A percentile compares a stretch with the other conserved stretches of the same genome.
Conservation (phyloP, 2,113 vertebrate species). For the Amphilophus citrinellus region DNA sequence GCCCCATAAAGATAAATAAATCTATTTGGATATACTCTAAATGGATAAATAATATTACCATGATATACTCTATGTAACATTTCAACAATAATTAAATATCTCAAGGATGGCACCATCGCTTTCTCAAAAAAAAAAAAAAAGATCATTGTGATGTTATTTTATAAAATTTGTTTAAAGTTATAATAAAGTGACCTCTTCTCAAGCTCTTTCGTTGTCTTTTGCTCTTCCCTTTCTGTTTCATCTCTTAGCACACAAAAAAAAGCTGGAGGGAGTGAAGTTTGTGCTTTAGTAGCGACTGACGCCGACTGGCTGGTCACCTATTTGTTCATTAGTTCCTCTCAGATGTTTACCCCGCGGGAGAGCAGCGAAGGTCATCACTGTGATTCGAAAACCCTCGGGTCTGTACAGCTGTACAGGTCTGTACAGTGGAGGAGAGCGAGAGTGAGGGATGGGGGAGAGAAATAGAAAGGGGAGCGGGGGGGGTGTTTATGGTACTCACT, state of each 20-base stretch:
- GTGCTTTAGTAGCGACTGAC: conserved; percentile 51
- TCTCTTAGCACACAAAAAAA: conserved; percentile 42
- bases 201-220: conserved; percentile 2
- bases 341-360: conserved; percentile 55
- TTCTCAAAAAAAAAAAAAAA: conserved; percentile 53
- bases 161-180: conserved; percentile 65
- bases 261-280: conserved; percentile 38
- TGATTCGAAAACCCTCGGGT: conserved; percentile 21
- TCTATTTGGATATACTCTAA: conserved; percentile 75
- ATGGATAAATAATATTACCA: conserved; percentile 72
- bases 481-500: conserved; percentile 68
- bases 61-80: conserved; percentile 64
- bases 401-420: conserved; percentile 58
- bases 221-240: background rate
- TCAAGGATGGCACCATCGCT: conserved; percentile 79
- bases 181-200: conserved; percentile 59
- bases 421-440: conserved; percentile 39
- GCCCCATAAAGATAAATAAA: conserved; percentile 70
- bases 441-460: conserved; percentile 27
- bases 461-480: background rate
- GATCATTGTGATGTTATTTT: conserved; percentile 59
- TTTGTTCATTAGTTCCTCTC: conserved; percentile 63
- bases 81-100: conserved; percentile 63
- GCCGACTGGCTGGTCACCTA: conserved; percentile 27
- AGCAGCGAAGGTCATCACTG: conserved; percentile 45